phyloP scores from a whole-genome alignment of 2,797 vertebrate genomes.

The Urophycis tenuis region DNA sequence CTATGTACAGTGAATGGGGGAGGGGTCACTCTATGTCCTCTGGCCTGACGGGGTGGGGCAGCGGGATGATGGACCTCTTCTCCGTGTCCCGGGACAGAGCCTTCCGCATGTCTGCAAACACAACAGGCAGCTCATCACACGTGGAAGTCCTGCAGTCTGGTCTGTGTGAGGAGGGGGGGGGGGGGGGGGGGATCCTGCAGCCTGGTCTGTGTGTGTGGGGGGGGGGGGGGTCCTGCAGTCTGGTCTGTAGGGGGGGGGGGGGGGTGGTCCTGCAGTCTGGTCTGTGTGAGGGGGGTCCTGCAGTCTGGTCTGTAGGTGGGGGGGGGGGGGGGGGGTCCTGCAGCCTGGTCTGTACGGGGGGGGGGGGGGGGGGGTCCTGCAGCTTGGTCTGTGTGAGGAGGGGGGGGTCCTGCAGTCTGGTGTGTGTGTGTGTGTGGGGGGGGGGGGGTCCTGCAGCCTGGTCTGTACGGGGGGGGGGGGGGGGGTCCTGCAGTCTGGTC shows the following conservation, averaged over 20 bases:
- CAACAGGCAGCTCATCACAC: too few relatives aligned
- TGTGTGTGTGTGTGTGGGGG: too few relatives aligned
- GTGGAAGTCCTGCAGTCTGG: too few relatives aligned
- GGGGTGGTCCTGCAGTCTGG: slow-evolving; percentile 30
- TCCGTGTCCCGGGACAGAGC: slow-evolving; percentile 89
- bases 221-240: slow-evolving; percentile 33
- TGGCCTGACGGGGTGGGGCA: slow-evolving; percentile 90
- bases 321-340: slow-evolving; percentile 27
- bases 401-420: slow-evolving; percentile 37
- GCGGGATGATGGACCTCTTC: slow-evolving; percentile 92
- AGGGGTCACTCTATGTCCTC: slow-evolving; percentile 90
- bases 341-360: too few relatives aligned
- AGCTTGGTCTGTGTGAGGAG: too few relatives aligned
- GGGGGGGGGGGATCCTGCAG: slow-evolving; percentile 29
- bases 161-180: too few relatives aligned
- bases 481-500: slow-evolving; percentile 25
- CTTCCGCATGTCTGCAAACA: slow-evolving; percentile 88
- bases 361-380: slow-evolving; percentile 26
- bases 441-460: slow-evolving; percentile 37
- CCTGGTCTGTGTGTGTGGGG: too few relatives aligned
- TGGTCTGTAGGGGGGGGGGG: too few relatives aligned
- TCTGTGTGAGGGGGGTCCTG: slow-evolving; percentile 34
- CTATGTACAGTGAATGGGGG: slow-evolving; percentile 32
- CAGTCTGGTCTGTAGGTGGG: too few relatives aligned
- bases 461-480: too few relatives aligned